A percentile compares a stretch with the other conserved stretches of the same genome.
Evolutionary conservation across 2,113 vertebrate genomes (phyloP).

Genomic region (Pipra filicauda): DNA sequence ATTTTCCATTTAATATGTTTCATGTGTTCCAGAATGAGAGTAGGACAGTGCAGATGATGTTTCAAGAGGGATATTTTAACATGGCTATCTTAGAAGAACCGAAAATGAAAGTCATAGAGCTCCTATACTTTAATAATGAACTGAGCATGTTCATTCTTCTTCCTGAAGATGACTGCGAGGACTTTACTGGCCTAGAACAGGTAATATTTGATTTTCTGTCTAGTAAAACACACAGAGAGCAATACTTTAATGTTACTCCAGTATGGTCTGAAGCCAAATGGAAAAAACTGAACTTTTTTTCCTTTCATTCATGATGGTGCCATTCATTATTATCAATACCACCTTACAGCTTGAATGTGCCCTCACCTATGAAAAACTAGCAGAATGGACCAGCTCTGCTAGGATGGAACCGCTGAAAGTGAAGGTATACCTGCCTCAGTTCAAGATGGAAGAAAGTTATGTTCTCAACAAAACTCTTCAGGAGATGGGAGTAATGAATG

Average conservation of each 20-base stretch:
- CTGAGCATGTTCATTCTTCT: slow-evolving; percentile 87
- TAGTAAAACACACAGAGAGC: background rate
- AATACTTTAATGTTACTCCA: background rate
- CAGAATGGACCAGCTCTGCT: slow-evolving; percentile 36
- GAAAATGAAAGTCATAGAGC: slow-evolving; percentile 78
- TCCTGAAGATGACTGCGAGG: slow-evolving; percentile 55
- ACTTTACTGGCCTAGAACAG: slow-evolving; percentile 23
- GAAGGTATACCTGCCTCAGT: slow-evolving; percentile 67
- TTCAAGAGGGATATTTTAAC: slow-evolving; percentile 69
- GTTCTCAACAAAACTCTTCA: slow-evolving; percentile 51
- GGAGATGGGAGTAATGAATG: slow-evolving; percentile 58
- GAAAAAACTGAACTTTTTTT: background rate
- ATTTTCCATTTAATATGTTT: background rate
- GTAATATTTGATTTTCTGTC: slow-evolving; percentile 21
- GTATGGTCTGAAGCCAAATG: background rate
- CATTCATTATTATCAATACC: background rate
- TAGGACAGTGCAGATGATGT: slow-evolving; percentile 83
- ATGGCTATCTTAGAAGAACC: slow-evolving; percentile 61
- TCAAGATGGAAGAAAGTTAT: slow-evolving; percentile 70
- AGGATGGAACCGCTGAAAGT: slow-evolving; percentile 53
- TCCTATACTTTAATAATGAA: slow-evolving; percentile 79
- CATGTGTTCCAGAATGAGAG: slow-evolving; percentile 71
- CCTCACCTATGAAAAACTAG: slow-evolving; percentile 53
- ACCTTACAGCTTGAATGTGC: slow-evolving; percentile 54
- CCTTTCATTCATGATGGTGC: background rate